phyloP scores from a whole-genome alignment of 2,113 vertebrate species.

The Capreolus pygargus region DNA sequence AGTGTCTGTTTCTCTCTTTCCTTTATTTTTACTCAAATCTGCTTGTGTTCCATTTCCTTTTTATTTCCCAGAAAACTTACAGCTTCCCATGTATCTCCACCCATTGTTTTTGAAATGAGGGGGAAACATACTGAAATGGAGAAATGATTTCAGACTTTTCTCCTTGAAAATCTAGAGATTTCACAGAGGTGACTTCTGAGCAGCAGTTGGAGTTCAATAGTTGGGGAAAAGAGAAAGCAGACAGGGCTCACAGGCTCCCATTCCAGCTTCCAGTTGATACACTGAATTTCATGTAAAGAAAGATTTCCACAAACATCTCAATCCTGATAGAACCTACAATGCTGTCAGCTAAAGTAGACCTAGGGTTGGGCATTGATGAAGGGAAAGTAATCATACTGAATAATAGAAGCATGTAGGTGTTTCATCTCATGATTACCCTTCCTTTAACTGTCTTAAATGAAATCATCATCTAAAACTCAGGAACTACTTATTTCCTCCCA shows the following conservation, averaged over 20 bases:
- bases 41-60: not conserved
- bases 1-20: not conserved
- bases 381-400: not conserved
- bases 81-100: not conserved
- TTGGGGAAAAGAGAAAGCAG: fast-evolving
- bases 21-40: not conserved
- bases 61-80: not conserved
- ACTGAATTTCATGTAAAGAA: not conserved
- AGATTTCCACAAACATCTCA: not conserved
- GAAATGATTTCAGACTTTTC: not conserved
- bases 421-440: not conserved
- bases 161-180: not conserved
- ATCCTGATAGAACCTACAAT: not conserved
- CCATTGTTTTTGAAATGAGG: not conserved
- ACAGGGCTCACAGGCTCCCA: not conserved
- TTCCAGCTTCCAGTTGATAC: not conserved
- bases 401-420: fast-evolving
- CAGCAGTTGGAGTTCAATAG: too few relatives aligned
- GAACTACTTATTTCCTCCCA: not conserved
- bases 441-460: not conserved
- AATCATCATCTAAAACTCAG: not conserved
- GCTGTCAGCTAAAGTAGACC: fast-evolving
- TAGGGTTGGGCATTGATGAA: not conserved
- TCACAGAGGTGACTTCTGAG: not conserved
- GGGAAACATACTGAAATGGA: not conserved